Evolutionary conservation across 2,113 vertebrate species (phyloP).

Genomic region (Dipodomys ordii): DNA sequence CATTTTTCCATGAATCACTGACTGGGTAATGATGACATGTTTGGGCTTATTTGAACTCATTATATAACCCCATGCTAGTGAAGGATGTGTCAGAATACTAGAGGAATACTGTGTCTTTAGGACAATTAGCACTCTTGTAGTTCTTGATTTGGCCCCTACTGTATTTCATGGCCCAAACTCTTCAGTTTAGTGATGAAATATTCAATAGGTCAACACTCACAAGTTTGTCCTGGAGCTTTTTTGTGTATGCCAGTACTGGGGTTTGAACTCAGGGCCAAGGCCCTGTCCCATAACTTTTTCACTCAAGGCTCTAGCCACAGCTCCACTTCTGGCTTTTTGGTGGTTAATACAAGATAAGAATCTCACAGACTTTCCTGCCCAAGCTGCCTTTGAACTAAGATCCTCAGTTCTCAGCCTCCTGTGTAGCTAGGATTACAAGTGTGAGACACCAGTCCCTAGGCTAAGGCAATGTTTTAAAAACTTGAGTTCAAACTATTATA

Average conservation of each 20-base stretch:
- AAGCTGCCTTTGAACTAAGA: no score
- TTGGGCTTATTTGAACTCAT: conserved; percentile 53
- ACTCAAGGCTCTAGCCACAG: no score
- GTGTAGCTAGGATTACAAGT: no score
- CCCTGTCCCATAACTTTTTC: no score
- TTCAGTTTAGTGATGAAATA: neutral
- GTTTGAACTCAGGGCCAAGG: no score
- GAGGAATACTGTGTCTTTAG: neutral
- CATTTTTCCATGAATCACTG: conserved; percentile 52
- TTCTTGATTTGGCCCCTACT: neutral
- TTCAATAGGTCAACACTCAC: neutral
- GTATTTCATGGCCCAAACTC: rapidly evolving
- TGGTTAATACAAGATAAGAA: no score
- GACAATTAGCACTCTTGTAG: neutral
- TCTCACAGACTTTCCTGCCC: no score
- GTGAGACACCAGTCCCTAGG: no score
- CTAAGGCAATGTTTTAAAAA: no score
- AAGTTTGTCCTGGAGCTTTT: neutral
- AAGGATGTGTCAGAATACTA: neutral
- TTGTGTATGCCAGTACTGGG: neutral
- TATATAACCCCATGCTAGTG: neutral
- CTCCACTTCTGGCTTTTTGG: no score
- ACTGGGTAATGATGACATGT: neutral
- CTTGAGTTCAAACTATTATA: neutral
- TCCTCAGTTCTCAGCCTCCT: no score